phyloP scores from a whole-genome alignment of 2,888 invertebrate genomes.

The Chrysotoxum bicinctum region DNA sequence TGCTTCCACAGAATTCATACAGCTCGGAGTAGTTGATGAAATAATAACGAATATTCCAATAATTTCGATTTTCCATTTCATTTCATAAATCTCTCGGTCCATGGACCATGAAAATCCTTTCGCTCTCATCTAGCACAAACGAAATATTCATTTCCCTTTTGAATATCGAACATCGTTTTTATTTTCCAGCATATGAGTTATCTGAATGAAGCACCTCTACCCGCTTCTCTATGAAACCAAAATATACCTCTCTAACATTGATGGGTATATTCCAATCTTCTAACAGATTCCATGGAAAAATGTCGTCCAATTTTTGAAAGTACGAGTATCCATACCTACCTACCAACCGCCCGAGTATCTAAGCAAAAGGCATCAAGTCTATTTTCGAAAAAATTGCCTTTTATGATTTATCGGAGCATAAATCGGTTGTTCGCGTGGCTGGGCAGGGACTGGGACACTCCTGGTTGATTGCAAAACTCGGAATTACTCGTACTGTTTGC shows the following conservation, averaged over 20 bases:
- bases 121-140: neutral
- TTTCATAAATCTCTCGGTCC: constrained; percentile 1
- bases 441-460: neutral
- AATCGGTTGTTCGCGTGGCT: constrained; percentile 50
- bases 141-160: neutral
- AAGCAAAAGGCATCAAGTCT: neutral
- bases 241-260: neutral
- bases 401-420: constrained; percentile 63
- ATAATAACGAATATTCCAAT: constrained; percentile 2
- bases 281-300: constrained; percentile 3
- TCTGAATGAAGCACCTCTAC: neutral
- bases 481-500: neutral
- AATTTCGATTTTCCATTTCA: neutral
- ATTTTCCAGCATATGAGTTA: neutral
- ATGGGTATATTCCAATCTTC: neutral
- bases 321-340: neutral
- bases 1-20: neutral
- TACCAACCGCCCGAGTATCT: neutral
- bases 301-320: constrained; percentile 1
- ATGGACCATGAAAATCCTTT: constrained; percentile 10
- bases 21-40: neutral
- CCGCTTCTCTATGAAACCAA: neutral
- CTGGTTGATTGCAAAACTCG: neutral
- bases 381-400: constrained; percentile 24
- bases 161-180: constrained; percentile 1